phyloP scores from a whole-genome alignment of 2,888 invertebrate genomes.

The Phyllotreta cruciferae region DNA sequence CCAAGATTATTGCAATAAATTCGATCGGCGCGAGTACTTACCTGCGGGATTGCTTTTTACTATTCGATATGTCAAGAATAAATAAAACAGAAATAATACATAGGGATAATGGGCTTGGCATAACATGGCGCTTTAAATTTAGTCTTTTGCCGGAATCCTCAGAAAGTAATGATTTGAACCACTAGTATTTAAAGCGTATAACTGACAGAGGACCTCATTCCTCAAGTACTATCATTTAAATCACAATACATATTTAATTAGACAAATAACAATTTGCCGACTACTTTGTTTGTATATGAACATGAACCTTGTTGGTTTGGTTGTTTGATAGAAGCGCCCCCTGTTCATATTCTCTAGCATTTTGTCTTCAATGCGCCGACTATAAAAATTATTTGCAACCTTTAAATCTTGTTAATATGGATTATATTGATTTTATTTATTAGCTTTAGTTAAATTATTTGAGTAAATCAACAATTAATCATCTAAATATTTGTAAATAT shows the following conservation, averaged over 20 bases:
- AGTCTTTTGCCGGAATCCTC: conserved; percentile 43
- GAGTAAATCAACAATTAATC: no score
- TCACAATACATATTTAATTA: conserved; percentile 46
- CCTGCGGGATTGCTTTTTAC: conserved; percentile 53
- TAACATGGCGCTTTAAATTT: conserved; percentile 57
- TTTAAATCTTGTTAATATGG: no score
- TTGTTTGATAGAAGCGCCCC: no score
- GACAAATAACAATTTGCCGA: conserved; percentile 49
- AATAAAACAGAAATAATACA: conserved; percentile 52
- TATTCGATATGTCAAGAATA: conserved; percentile 47
- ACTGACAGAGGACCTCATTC: conserved; percentile 47
- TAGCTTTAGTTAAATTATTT: no score
- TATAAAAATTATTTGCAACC: no score
- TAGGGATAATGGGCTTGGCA: conserved; percentile 59
- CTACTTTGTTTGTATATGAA: conserved; percentile 52
- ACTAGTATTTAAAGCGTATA: conserved; percentile 45
- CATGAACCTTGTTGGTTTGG: conserved; percentile 15
- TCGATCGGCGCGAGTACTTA: conserved; percentile 44
- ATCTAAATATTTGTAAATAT: no score
- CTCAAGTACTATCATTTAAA: conserved; percentile 46
- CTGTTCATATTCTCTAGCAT: no score
- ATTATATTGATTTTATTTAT: no score
- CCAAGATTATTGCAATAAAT: not conserved
- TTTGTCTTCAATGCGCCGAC: no score
- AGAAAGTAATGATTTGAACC: conserved; percentile 41